These are phyloP conservation scores for Eristalis intricaria DNA, from an alignment of 2,888 invertebrate species.

Conservation along the genomic window DNA sequence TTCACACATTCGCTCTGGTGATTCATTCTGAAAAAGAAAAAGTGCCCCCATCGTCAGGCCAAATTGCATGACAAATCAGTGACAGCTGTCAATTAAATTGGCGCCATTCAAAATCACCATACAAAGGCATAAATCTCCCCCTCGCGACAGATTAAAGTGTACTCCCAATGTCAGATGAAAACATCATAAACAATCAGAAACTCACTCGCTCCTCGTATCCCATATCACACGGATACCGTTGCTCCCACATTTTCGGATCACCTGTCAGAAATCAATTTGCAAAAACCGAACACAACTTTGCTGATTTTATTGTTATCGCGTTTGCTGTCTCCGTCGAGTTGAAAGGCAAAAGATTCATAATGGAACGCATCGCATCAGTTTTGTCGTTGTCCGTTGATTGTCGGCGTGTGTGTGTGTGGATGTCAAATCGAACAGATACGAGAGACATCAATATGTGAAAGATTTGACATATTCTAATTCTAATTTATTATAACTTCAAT, in stretches of 20 bases:
- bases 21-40: neutral
- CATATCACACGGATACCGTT: conserved; percentile 18
- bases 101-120: conserved; percentile 31
- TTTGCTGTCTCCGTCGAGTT: neutral
- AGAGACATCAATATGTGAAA: conserved; percentile 17
- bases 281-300: conserved; percentile 17
- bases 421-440: neutral
- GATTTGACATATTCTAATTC: conserved; percentile 64
- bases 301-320: neutral
- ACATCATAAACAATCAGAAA: conserved; percentile 32
- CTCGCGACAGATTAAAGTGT: neutral
- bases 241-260: conserved; percentile 27
- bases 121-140: neutral
- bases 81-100: conserved; percentile 34
- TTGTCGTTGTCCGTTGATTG: conserved; percentile 9
- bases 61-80: neutral
- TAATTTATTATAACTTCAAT: conserved; percentile 69
- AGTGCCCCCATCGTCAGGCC: neutral
- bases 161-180: neutral
- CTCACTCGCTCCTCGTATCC: neutral
- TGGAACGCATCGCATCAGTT: neutral
- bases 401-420: neutral
- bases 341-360: neutral
- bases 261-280: conserved; percentile 39
- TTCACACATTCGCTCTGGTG: neutral